phyloP scores from a whole-genome alignment of 2,797 vertebrate genomes.

The Alca torda region DNA sequence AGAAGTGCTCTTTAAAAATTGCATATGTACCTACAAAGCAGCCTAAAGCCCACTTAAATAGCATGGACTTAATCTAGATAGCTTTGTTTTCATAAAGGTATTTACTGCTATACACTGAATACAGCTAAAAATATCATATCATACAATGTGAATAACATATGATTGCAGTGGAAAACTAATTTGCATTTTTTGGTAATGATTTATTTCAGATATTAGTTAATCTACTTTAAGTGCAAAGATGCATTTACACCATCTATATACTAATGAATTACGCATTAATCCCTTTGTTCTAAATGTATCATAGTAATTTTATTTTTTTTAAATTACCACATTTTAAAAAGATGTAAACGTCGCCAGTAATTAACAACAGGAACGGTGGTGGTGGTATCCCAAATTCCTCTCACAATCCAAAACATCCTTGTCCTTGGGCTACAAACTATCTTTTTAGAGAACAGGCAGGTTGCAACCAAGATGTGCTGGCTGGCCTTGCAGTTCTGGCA shows the following conservation, averaged over 20 bases:
- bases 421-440: not conserved
- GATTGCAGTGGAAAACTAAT: not conserved
- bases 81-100: not conserved
- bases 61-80: not conserved
- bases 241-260: not conserved
- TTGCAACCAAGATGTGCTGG: not conserved
- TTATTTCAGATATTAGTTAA: not conserved
- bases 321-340: not conserved
- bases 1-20: not conserved
- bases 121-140: not conserved
- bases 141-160: not conserved
- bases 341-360: not conserved
- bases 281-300: not conserved
- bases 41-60: not conserved
- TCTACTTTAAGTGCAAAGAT: not conserved
- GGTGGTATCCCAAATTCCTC: not conserved
- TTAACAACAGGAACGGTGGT: not conserved
- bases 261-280: not conserved
- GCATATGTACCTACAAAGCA: not conserved
- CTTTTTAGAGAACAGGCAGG: not conserved
- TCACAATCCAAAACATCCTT: not conserved
- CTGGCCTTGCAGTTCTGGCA: not conserved
- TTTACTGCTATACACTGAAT: not conserved
- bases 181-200: not conserved
- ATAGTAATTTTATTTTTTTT: not conserved